Percentiles rank a stretch among this genome's conserved stretches.
Conservation (phyloP, 1,140 invertebrate species). For the Dinoponera quadriceps region DNA sequence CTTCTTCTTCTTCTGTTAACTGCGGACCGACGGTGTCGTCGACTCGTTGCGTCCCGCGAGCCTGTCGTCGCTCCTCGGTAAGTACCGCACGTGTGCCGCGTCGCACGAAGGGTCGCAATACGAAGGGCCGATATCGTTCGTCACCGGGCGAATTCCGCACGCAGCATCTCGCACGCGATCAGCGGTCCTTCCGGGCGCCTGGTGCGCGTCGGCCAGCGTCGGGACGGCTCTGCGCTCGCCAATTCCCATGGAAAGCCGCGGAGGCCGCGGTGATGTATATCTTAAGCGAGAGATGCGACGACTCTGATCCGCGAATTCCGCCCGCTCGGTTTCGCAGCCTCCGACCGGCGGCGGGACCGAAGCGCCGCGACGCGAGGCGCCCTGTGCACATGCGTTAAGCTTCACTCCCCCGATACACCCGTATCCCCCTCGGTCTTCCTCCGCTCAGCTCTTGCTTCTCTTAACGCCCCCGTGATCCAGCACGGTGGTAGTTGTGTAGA, state of each 20-base stretch:
- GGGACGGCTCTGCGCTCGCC: slow-evolving; percentile 66
- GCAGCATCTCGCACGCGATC: slow-evolving; percentile 60
- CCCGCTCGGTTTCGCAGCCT: slow-evolving; percentile 83
- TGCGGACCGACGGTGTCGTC: slow-evolving; percentile 5
- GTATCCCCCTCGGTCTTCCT: slow-evolving; percentile 56
- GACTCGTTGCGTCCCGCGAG: not conserved
- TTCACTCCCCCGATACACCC: slow-evolving; percentile 72
- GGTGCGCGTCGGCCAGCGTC: slow-evolving; percentile 69
- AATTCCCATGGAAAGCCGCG: slow-evolving; percentile 73
- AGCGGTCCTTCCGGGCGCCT: slow-evolving; percentile 29
- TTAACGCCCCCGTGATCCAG: slow-evolving; percentile 79
- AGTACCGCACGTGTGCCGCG: slow-evolving; percentile 63
- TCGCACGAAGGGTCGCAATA: slow-evolving; percentile 37
- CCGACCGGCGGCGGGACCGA: slow-evolving; percentile 79
- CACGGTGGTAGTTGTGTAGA: slow-evolving; percentile 74
- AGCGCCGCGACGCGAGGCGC: slow-evolving; percentile 84
- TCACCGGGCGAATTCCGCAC: slow-evolving; percentile 64
- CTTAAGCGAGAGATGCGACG: slow-evolving; percentile 83
- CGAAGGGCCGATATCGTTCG: slow-evolving; percentile 59
- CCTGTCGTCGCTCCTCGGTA: not conserved
- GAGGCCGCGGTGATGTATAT: slow-evolving; percentile 74
- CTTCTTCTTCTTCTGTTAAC: slow-evolving; percentile 65
- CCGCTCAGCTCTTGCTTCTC: slow-evolving; percentile 56
- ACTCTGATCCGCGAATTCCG: slow-evolving; percentile 85
- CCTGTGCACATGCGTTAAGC: slow-evolving; percentile 85